Evolutionary conservation across 35 echinoderm and acorn worm species (phyloP).

Genomic region (Ophioderma brevispina): DNA sequence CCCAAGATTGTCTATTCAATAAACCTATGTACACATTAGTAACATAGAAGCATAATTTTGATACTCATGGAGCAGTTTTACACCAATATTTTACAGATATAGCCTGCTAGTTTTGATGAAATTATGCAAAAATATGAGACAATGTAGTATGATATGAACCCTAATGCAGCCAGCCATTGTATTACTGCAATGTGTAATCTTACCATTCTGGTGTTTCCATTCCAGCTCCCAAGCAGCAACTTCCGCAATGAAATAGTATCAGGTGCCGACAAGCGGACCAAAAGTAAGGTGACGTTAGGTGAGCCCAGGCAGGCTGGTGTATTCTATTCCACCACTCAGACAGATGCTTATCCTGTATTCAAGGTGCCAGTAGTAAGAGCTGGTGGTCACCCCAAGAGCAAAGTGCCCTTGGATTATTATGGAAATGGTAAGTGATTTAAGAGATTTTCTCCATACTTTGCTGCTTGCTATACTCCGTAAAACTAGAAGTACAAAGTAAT

Average conservation of each 20-base stretch:
- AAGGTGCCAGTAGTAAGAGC: conserved; percentile 56
- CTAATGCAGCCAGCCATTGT: too few species aligned
- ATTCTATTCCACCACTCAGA: conserved; percentile 85
- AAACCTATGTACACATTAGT: too few species aligned
- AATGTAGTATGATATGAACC: too few species aligned
- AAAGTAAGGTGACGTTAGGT: conserved; percentile 83
- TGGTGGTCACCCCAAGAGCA: conserved; percentile 48
- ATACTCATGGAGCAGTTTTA: too few species aligned
- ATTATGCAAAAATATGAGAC: too few species aligned
- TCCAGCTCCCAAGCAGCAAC: conserved; percentile 43
- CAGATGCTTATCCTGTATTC: conserved; percentile 74
- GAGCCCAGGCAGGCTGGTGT: conserved; percentile 51
- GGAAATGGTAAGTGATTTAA: conserved; percentile 68
- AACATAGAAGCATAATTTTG: too few species aligned
- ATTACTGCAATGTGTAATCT: too few species aligned
- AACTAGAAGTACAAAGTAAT: neutral
- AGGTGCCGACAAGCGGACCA: conserved; percentile 78
- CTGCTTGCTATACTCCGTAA: neutral
- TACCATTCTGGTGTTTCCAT: too few species aligned
- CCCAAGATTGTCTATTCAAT: too few species aligned
- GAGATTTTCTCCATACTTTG: too few species aligned
- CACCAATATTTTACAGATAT: too few species aligned
- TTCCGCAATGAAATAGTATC: conserved; percentile 80
- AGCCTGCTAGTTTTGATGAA: too few species aligned
- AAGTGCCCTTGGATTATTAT: conserved; percentile 92